phyloP scores from a whole-genome alignment of 2,888 invertebrate species.

The Colostygia pectinataria region DNA sequence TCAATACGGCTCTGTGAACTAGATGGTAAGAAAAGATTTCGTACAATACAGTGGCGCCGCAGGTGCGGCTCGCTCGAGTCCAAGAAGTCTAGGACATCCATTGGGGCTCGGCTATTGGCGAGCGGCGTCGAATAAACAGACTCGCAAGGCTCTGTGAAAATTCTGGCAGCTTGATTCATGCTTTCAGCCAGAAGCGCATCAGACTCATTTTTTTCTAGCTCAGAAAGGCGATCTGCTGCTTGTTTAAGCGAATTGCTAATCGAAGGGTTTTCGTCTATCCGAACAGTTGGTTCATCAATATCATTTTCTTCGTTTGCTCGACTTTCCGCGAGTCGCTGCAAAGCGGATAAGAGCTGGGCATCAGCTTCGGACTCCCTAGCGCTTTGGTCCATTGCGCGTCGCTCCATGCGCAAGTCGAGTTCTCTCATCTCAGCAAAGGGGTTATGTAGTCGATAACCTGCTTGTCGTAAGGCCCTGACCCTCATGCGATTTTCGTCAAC shows the following conservation, averaged over 20 bases:
- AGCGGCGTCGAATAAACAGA: not conserved
- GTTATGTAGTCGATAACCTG: not conserved
- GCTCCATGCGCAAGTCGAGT: not conserved
- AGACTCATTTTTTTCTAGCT: not conserved
- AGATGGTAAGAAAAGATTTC: too few relatives aligned
- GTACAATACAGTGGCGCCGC: not conserved
- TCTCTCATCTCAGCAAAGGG: not conserved
- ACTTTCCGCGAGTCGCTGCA: conserved; percentile 4
- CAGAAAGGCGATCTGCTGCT: not conserved
- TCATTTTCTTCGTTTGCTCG: not conserved
- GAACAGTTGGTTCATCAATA: not conserved
- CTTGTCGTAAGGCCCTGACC: not conserved
- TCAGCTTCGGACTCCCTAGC: not conserved
- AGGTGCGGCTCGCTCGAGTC: not conserved
- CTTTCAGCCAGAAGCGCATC: not conserved
- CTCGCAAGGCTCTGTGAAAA: not conserved
- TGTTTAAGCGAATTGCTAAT: not conserved
- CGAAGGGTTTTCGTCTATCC: not conserved
- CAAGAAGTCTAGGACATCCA: not conserved
- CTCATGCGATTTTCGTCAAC: not conserved
- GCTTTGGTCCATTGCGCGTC: not conserved
- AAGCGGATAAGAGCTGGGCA: not conserved
- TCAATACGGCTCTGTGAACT: not conserved
- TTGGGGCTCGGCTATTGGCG: not conserved
- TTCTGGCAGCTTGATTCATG: not conserved